A percentile compares a stretch with the other conserved stretches of the same genome.
These are phyloP conservation scores for Macrosiphum euphorbiae DNA, from an alignment of 2,888 invertebrate species.

Conservation along the genomic window DNA sequence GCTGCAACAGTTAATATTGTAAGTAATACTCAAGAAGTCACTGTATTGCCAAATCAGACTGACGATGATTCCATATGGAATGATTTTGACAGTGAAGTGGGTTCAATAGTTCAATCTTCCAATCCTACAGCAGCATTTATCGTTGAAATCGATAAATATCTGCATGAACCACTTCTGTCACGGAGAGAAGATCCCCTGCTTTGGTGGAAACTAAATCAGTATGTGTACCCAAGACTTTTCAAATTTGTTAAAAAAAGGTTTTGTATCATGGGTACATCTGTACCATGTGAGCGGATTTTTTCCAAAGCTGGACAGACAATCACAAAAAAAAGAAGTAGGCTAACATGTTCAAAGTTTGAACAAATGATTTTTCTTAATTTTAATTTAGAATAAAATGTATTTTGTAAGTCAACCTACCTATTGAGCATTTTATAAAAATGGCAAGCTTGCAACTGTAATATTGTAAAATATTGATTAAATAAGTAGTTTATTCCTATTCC, in stretches of 20 bases:
- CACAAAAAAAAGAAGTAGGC: conserved; percentile 67
- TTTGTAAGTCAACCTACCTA: too few relatives aligned
- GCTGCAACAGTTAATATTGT: neutral
- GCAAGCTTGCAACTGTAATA: too few relatives aligned
- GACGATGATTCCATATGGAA: conserved; percentile 32
- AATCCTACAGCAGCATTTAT: conserved; percentile 60
- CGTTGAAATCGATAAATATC: conserved; percentile 66
- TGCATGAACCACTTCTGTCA: conserved; percentile 65
- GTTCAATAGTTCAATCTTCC: neutral
- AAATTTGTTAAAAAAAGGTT: conserved; percentile 66
- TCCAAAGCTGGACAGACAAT: conserved; percentile 67
- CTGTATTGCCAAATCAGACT: neutral
- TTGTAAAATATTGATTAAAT: too few relatives aligned
- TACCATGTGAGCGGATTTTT: conserved; percentile 68
- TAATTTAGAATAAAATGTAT: neutral
- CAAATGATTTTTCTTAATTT: conserved; percentile 7
- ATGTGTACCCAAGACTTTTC: conserved; percentile 66
- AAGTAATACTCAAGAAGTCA: neutral
- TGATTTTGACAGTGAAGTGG: neutral
- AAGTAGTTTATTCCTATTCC: too few relatives aligned
- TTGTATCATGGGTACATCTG: conserved; percentile 68
- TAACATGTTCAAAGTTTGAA: conserved; percentile 66
- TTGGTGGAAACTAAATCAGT: conserved; percentile 67
- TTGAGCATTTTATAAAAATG: too few relatives aligned
- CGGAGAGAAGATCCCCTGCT: conserved; percentile 65